A percentile compares a stretch with the other conserved stretches of the same genome.
Conservation (phyloP, 2,888 invertebrate genomes). For the Xanthostigma xanthostigma region DNA sequence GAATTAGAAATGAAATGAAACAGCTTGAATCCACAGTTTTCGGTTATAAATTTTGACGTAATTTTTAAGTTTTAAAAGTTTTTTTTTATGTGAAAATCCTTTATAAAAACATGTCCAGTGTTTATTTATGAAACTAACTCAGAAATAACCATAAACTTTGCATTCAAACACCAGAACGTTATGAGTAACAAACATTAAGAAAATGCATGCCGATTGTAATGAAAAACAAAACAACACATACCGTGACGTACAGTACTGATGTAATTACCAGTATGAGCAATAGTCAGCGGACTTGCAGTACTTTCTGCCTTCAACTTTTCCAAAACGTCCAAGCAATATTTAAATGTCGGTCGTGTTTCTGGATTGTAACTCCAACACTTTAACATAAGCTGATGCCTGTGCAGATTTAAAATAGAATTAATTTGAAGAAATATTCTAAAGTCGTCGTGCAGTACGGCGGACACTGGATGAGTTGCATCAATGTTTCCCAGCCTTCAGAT, state of each 20-base stretch:
- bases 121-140: too few relatives aligned
- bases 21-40: background rate
- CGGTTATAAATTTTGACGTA: too few relatives aligned
- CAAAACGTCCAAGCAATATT: constrained; percentile 56
- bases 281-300: constrained; percentile 24
- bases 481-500: too few relatives aligned
- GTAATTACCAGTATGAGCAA: constrained; percentile 32
- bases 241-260: constrained; percentile 29
- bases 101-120: too few relatives aligned
- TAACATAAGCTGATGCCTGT: constrained; percentile 69
- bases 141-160: too few relatives aligned
- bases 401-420: too few relatives aligned
- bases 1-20: background rate
- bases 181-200: background rate
- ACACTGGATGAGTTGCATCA: too few relatives aligned
- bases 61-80: too few relatives aligned
- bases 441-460: too few relatives aligned
- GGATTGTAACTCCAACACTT: constrained; percentile 79
- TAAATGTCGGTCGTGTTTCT: constrained; percentile 76
- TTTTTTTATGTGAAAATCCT: too few relatives aligned
- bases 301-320: constrained; percentile 25
- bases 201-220: background rate
- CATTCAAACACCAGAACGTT: background rate
- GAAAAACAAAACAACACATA: constrained; percentile 18
- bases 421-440: too few relatives aligned